Evolutionary conservation across 2,113 vertebrate genomes (phyloP).

Genomic region (Axis porcinus): DNA sequence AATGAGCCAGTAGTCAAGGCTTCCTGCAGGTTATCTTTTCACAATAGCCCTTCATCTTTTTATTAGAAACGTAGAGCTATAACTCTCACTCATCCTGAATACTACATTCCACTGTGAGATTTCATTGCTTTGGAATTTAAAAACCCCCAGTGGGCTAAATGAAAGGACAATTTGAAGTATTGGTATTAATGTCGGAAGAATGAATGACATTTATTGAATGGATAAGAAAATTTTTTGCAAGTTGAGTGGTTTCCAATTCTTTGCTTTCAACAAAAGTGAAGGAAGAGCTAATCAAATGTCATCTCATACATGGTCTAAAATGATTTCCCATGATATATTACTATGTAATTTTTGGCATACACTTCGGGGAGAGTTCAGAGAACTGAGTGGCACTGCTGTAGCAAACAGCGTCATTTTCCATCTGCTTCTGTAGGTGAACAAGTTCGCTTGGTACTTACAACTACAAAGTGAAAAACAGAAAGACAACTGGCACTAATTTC

Average conservation of each 20-base stretch:
- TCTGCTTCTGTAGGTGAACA: background rate
- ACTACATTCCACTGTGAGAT: background rate
- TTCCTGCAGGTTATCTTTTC: background rate
- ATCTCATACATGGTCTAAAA: background rate
- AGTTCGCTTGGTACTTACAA: background rate
- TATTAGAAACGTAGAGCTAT: background rate
- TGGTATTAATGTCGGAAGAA: background rate
- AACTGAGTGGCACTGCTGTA: background rate
- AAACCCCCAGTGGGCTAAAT: background rate
- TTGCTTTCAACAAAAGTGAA: conserved; percentile 29
- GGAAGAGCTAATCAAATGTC: conserved; percentile 42
- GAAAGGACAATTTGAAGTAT: background rate
- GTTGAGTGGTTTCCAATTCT: conserved; percentile 10
- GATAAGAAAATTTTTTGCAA: background rate
- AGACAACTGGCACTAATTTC: background rate
- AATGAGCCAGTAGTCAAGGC: background rate
- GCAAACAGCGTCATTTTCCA: background rate
- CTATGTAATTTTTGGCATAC: background rate
- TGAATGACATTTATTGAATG: conserved; percentile 32
- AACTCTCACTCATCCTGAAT: background rate
- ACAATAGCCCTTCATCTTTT: background rate
- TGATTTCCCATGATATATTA: background rate
- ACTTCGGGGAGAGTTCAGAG: background rate
- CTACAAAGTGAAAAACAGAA: background rate
- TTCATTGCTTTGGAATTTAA: background rate